Conservation (phyloP, 2,888 invertebrate species). For the Chloroclystis v-ata region DNA sequence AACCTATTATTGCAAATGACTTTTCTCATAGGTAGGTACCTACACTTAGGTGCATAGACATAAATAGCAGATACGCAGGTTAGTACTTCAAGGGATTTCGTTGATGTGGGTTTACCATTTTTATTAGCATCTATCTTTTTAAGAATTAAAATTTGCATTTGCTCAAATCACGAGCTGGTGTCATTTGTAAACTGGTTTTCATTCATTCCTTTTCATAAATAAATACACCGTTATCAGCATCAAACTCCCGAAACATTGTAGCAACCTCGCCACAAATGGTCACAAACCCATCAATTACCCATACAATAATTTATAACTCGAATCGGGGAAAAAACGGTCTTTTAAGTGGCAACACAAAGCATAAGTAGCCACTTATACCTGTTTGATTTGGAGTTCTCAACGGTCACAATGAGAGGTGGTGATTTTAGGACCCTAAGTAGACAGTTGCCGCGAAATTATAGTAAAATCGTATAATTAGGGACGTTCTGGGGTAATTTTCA, state of each 20-base stretch:
- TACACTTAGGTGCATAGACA: too few species aligned
- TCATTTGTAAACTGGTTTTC: slow-evolving; percentile 15
- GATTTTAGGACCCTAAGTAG: slow-evolving; percentile 55
- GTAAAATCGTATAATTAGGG: slow-evolving; percentile 71
- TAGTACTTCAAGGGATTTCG: too few species aligned
- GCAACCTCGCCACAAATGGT: slow-evolving; percentile 26
- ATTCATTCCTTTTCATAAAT: slow-evolving; percentile 18
- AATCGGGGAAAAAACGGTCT: slow-evolving; percentile 31
- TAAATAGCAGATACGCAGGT: too few species aligned
- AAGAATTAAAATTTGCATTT: too few species aligned
- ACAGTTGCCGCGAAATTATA: slow-evolving; percentile 66
- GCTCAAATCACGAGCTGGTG: slow-evolving; percentile 38
- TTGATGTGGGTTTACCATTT: too few species aligned
- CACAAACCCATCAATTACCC: slow-evolving; percentile 33
- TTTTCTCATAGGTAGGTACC: too few species aligned
- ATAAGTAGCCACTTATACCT: slow-evolving; percentile 30
- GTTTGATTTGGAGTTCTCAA: slow-evolving; percentile 65
- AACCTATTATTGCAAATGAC: too few species aligned
- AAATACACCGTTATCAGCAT: slow-evolving; percentile 21
- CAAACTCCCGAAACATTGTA: slow-evolving; percentile 27
- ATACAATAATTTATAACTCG: slow-evolving; percentile 47
- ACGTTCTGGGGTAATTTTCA: slow-evolving; percentile 58
- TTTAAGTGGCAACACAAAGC: slow-evolving; percentile 33
- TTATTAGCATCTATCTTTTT: too few species aligned
- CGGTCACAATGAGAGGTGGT: slow-evolving; percentile 57